Evolutionary conservation across 1,140 invertebrate genomes (phyloP).

Genomic region (Cherax quadricarinatus): DNA sequence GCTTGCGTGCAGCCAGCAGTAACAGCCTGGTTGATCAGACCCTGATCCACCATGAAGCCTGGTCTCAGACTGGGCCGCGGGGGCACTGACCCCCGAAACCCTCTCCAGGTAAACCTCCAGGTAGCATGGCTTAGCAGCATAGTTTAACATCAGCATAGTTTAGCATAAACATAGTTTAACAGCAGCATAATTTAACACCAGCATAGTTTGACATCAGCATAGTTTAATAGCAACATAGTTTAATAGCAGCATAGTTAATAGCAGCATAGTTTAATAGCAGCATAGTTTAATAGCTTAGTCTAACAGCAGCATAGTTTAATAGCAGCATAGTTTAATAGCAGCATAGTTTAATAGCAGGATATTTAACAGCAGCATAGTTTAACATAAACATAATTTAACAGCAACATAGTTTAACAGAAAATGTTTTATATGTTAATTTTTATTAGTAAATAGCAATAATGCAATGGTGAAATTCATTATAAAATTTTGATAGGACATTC

Average conservation of each 20-base stretch:
- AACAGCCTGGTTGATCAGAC: too few relatives aligned
- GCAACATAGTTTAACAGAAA: not conserved
- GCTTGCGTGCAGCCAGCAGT: too few relatives aligned
- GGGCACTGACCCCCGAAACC: too few relatives aligned
- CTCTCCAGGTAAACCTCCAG: too few relatives aligned
- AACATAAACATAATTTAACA: not conserved
- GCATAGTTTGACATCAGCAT: not conserved
- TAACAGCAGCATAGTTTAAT: not conserved
- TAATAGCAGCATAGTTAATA: not conserved
- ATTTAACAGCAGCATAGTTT: not conserved
- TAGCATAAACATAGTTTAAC: not conserved
- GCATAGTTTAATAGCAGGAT: not conserved
- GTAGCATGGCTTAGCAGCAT: not conserved
- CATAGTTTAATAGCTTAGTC: not conserved
- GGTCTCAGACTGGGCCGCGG: too few relatives aligned
- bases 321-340: not conserved
- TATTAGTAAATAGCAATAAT: too few relatives aligned
- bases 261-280: not conserved
- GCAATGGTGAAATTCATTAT: too few relatives aligned
- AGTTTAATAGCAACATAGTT: not conserved
- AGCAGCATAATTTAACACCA: not conserved
- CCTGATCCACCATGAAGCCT: too few relatives aligned
- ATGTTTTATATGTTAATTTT: too few relatives aligned
- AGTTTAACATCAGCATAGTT: not conserved
- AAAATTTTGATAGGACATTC: too few relatives aligned